Base-by-base conservation (phyloP, 2,888 invertebrate species). In the Polylopha cassiicola region DNA sequence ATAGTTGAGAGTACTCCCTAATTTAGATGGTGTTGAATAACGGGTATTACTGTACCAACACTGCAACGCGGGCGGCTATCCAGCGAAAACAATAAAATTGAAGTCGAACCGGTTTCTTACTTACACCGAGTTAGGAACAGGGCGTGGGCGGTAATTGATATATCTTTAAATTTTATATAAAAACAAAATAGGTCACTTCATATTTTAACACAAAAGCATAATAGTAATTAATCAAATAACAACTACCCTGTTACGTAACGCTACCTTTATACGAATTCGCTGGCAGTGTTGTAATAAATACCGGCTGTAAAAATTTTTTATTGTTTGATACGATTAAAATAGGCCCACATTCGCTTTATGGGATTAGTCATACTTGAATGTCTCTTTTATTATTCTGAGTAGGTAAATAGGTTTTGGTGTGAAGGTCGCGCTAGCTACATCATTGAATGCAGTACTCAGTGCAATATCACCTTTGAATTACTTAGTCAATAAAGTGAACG, bases 401-500 rank as follows among this genome's bases (percentile, higher is more conserved):
- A 55, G 53, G 51, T 61, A 76, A 70, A 76, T 72, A 61, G 70
- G 75, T 73, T 73, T 74, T 58, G 61, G 55, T 74, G 76, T 69
- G 68, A 78, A 76, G 76, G 75, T 56, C 67, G 55, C 37, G 47
- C 48, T 48, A 30, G 29, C 30, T 30, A 41, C 29, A 36, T 30
- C 34, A 41, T 36, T 36, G 24, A 30, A 28, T 29, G 24, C 20
- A 18, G 20, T 11, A 28, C 22, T 33, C 8, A 39, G 33, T 27
- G 39, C 28, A 33, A 39, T 8, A n/a, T n/a, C n/a, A n/a, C n/a
- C n/a, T n/a, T n/a, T 9, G 15, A 7, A 30, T 18, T n/a, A n/a
- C n/a, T n/a, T n/a, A n/a, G n/a, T n/a, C n/a, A n/a, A n/a, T n/a
- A n/a, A n/a, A n/a, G n/a, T n/a, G n/a, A n/a, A n/a, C n/a, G n/a